Percentiles rank a stretch among this genome's conserved stretches.
phyloP scores from a whole-genome alignment of 2,113 vertebrate species.

The Setophaga kirtlandii region DNA sequence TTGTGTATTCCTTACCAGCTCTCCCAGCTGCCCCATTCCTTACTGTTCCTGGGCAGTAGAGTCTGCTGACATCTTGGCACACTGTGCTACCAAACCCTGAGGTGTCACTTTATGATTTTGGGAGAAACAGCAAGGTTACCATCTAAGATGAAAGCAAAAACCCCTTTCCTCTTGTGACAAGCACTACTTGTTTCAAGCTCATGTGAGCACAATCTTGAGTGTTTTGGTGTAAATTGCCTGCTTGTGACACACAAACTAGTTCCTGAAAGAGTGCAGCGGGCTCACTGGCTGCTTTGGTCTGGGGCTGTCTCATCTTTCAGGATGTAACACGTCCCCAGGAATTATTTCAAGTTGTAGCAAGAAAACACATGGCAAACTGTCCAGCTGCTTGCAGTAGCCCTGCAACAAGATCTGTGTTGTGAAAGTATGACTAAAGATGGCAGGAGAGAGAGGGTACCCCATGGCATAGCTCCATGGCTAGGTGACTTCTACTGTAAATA shows the following conservation, averaged over 20 bases:
- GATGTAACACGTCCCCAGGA: not conserved
- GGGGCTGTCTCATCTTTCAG: slow-evolving; percentile 26
- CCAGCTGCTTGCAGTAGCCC: not conserved
- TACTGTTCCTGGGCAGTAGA: not conserved
- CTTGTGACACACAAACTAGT: rapidly evolving
- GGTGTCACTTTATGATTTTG: not conserved
- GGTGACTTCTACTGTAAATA: not conserved
- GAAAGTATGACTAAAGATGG: not conserved
- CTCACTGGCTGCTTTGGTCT: not conserved
- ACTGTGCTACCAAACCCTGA: not conserved
- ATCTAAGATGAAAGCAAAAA: not conserved
- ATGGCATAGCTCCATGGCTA: not conserved
- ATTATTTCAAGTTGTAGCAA: slow-evolving; percentile 26
- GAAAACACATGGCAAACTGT: not conserved
- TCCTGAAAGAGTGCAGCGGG: not conserved
- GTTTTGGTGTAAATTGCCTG: not conserved
- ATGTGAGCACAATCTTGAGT: not conserved
- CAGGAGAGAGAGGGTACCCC: not conserved
- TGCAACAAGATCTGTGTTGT: not conserved
- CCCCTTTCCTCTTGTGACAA: not conserved
- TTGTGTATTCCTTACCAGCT: not conserved
- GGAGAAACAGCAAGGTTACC: not conserved
- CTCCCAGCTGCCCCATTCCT: not conserved
- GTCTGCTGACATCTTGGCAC: not conserved
- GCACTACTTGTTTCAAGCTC: not conserved